phyloP scores from a whole-genome alignment of 2,888 invertebrate species.

The Eubasilissa splendida region DNA sequence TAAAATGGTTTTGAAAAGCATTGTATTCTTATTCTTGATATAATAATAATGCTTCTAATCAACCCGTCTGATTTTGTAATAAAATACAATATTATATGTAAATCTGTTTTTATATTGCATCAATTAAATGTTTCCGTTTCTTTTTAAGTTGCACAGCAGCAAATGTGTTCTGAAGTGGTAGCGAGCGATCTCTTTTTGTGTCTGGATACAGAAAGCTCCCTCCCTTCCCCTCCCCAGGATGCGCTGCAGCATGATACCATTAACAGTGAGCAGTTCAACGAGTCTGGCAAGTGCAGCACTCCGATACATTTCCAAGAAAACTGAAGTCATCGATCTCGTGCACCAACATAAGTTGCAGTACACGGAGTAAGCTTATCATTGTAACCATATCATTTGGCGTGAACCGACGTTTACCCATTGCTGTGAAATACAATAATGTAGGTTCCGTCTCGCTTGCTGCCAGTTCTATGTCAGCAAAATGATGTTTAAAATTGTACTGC shows the following conservation, averaged over 20 bases:
- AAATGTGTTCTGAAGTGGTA: conserved; percentile 70
- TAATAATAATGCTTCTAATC: too few species aligned
- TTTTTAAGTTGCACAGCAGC: conserved; percentile 68
- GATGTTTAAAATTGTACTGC: neutral
- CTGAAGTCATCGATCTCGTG: neutral
- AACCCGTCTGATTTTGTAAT: too few species aligned
- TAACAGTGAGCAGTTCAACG: conserved; percentile 55
- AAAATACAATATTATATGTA: neutral
- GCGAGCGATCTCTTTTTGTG: conserved; percentile 67
- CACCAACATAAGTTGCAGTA: neutral
- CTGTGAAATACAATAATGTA: conserved; percentile 4
- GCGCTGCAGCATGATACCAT: conserved; percentile 42
- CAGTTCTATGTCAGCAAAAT: conserved; percentile 26
- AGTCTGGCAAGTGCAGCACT: conserved; percentile 68
- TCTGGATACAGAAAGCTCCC: conserved; percentile 61
- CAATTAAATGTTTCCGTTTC: too few species aligned
- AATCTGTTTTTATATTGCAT: neutral
- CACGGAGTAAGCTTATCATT: neutral
- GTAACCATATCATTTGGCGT: conserved; percentile 7
- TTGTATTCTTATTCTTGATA: too few species aligned
- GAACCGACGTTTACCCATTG: neutral
- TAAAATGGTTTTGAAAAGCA: too few species aligned
- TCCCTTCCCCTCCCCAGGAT: conserved; percentile 26
- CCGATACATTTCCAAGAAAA: conserved; percentile 61
- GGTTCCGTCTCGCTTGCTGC: conserved; percentile 13